These are phyloP conservation scores for Harmothoe impar DNA, from an alignment of 2,888 invertebrate species.

Conservation along the genomic window DNA sequence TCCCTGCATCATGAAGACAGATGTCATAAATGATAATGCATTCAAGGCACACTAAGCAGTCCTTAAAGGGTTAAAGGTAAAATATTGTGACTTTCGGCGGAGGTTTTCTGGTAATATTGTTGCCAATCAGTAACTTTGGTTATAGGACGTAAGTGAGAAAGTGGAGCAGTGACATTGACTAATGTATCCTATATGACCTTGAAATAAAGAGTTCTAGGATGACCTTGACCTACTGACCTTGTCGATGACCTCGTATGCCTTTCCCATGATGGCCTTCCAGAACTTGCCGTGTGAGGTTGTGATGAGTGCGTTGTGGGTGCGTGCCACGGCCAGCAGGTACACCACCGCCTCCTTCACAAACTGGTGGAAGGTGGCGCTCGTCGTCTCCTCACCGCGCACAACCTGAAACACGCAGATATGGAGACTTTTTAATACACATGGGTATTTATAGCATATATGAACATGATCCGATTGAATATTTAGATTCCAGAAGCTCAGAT, in stretches of 20 bases:
- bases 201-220: too few species aligned
- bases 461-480: neutral
- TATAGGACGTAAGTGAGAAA: too few species aligned
- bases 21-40: too few species aligned
- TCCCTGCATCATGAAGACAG: too few species aligned
- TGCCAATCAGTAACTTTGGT: too few species aligned
- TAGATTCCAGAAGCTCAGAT: too few species aligned
- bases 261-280: slow-evolving; percentile 92
- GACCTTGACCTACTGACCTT: slow-evolving; percentile 86
- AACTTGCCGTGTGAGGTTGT: slow-evolving; percentile 87
- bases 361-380: slow-evolving; percentile 85
- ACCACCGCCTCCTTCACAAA: slow-evolving; percentile 83
- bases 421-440: neutral
- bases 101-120: too few species aligned
- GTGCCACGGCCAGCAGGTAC: slow-evolving; percentile 80
- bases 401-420: neutral
- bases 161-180: too few species aligned
- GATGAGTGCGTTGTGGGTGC: slow-evolving; percentile 85
- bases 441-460: neutral
- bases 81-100: too few species aligned
- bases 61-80: too few species aligned
- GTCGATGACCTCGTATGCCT: slow-evolving; percentile 91
- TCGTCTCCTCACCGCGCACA: slow-evolving; percentile 64
- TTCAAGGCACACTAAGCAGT: too few species aligned
- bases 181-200: too few species aligned